phyloP scores from a whole-genome alignment of 2,797 vertebrate species.

The Miichthys miiuy region DNA sequence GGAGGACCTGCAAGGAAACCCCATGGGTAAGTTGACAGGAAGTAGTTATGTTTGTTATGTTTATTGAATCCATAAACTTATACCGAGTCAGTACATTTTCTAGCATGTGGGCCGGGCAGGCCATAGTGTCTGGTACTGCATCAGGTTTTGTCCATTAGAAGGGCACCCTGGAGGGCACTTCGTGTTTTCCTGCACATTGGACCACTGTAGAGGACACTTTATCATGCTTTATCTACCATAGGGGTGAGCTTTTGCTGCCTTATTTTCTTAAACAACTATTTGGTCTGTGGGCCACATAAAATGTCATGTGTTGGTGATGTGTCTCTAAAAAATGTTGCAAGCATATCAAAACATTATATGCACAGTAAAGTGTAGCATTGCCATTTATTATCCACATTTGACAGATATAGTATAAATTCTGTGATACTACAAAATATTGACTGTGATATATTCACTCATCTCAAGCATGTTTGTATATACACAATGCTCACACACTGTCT shows the following conservation, averaged over 20 bases:
- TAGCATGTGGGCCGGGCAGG: neutral
- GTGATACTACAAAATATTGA: neutral
- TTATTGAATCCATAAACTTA: too few species aligned
- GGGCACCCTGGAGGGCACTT: neutral
- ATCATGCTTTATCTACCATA: neutral
- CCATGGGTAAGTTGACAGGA: conserved; percentile 82
- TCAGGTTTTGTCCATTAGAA: neutral
- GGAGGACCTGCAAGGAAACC: conserved; percentile 85
- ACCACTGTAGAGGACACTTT: neutral
- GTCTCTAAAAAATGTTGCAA: too few species aligned
- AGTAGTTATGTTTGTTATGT: too few species aligned
- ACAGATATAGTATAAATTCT: neutral
- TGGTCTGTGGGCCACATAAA: neutral
- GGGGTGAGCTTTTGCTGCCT: neutral
- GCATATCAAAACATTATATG: neutral
- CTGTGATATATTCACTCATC: neutral
- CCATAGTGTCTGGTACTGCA: neutral
- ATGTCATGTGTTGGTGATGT: neutral
- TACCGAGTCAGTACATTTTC: neutral
- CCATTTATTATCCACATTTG: neutral
- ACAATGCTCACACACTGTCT: neutral
- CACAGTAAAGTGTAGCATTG: neutral
- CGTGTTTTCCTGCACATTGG: neutral
- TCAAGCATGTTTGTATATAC: neutral
- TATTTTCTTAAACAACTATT: neutral